Percentiles rank a stretch among this genome's conserved stretches.
Evolutionary conservation across 2,888 invertebrate genomes (phyloP).

Genomic region (Alentia gelatinosa): DNA sequence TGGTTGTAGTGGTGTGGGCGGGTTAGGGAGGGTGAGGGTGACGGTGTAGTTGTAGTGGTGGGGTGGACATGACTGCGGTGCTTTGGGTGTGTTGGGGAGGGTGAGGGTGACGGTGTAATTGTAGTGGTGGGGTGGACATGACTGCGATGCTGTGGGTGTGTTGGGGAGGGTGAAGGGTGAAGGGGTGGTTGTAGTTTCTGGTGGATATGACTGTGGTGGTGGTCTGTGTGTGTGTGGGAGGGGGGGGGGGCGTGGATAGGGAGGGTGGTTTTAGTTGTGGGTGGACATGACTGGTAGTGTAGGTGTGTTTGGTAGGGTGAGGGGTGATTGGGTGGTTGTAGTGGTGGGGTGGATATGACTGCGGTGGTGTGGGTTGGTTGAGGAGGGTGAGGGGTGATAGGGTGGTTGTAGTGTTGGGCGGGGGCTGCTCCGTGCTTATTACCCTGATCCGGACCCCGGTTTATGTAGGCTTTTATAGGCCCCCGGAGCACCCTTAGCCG

Average conservation of each 20-base stretch:
- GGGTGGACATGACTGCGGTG: no score
- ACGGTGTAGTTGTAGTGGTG: not conserved
- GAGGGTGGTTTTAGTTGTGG: not conserved
- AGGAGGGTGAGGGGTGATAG: not conserved
- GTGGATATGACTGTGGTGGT: no score
- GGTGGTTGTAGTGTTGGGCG: not conserved
- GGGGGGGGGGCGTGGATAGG: not conserved
- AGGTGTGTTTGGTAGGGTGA: no score
- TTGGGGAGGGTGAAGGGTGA: not conserved
- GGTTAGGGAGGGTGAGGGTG: not conserved
- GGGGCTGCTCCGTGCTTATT: slow-evolving; percentile 25
- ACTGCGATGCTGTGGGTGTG: not conserved
- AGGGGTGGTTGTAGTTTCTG: slow-evolving; percentile 4
- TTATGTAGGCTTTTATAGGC: slow-evolving; percentile 43
- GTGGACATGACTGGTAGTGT: no score
- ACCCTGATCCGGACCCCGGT: slow-evolving; percentile 5
- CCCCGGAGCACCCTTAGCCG: slow-evolving; percentile 42
- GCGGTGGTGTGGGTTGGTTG: no score
- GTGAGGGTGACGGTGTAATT: no score
- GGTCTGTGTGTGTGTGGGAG: no score
- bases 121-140: not conserved
- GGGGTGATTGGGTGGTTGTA: no score
- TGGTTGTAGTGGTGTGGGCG: no score
- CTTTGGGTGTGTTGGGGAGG: no score
- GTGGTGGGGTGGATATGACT: no score